Percentiles rank a stretch among this genome's conserved stretches.
Conservation (phyloP, 1,140 invertebrate genomes). For the Trypoxylus dichotomus region DNA sequence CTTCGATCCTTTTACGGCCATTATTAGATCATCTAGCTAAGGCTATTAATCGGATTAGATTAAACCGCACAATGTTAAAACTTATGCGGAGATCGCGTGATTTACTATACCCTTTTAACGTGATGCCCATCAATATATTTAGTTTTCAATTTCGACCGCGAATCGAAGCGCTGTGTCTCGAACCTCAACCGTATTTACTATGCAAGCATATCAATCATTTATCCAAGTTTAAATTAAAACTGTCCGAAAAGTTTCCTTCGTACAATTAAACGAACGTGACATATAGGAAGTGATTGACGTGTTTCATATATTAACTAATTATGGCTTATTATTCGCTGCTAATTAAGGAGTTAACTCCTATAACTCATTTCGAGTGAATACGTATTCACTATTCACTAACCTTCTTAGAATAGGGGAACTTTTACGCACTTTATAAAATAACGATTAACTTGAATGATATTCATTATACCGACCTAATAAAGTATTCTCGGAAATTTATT, state of each 20-base stretch:
- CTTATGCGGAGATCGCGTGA: neutral
- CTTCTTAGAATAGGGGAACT: neutral
- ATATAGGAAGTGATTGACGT: neutral
- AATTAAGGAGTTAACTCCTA: neutral
- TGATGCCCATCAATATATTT: slow-evolving; percentile 10
- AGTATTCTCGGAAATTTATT: too few relatives aligned
- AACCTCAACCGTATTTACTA: neutral
- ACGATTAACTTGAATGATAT: neutral
- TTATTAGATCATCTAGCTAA: slow-evolving; percentile 5
- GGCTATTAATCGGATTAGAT: neutral
- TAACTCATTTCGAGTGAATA: neutral
- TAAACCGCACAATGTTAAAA: neutral
- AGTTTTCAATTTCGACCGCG: slow-evolving; percentile 14
- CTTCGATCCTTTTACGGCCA: neutral
- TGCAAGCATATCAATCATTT: slow-evolving; percentile 26
- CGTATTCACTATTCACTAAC: neutral
- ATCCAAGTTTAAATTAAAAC: slow-evolving; percentile 9
- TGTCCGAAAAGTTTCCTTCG: neutral
- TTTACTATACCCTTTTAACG: neutral
- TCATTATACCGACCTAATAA: too few relatives aligned
- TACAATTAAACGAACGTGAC: neutral
- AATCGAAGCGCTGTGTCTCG: neutral
- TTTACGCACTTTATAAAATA: neutral
- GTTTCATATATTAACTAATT: neutral
- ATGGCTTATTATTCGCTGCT: neutral